phyloP scores from a whole-genome alignment of 2,797 vertebrate species.

The Gallinago nigripennis region DNA sequence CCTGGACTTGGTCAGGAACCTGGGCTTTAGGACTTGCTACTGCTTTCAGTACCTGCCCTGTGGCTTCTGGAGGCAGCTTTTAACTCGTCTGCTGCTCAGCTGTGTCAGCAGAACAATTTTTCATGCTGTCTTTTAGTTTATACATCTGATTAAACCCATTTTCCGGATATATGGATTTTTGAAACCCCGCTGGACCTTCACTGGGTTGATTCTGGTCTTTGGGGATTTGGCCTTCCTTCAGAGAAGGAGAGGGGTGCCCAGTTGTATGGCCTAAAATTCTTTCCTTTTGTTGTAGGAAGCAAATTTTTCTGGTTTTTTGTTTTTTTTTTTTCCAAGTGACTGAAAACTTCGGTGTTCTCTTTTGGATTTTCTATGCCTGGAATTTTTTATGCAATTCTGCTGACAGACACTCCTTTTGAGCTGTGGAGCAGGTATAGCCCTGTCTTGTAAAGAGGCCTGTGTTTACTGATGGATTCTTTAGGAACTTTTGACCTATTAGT shows the following conservation, averaged over 20 bases:
- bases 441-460: rapidly evolving
- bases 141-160: background rate
- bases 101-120: background rate
- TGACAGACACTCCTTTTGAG: background rate
- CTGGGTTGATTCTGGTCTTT: rapidly evolving
- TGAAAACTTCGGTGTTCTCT: background rate
- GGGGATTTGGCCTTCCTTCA: background rate
- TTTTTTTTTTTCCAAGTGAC: background rate
- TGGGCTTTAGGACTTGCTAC: background rate
- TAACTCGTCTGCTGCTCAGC: background rate
- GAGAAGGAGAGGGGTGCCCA: background rate
- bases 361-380: background rate
- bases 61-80: background rate
- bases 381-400: background rate
- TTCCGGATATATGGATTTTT: rapidly evolving
- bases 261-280: background rate
- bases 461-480: background rate
- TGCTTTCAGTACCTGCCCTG: background rate
- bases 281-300: background rate
- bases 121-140: background rate
- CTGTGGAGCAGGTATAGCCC: background rate
- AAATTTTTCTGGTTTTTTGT: background rate
- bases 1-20: background rate
- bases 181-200: background rate
- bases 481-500: background rate